Evolutionary conservation across 2,113 vertebrate species (phyloP), one percentile per base, ranked within the genome.

Genomic region (Stercorarius parasiticus): DNA sequence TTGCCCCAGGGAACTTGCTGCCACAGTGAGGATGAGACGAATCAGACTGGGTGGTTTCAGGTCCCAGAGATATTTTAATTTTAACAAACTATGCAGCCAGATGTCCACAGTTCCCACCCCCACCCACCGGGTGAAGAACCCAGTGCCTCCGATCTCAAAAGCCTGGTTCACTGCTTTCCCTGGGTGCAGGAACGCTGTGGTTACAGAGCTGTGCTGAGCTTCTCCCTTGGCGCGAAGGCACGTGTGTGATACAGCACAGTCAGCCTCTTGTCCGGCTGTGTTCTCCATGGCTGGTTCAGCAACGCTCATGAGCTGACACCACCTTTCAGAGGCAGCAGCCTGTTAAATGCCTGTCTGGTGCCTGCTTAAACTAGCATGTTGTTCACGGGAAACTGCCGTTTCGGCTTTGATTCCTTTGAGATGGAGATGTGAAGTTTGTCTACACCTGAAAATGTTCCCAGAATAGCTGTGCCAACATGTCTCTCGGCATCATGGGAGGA

Each of bases 221-320:
- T 47, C 26, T 56, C 42, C 61, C 61, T 65, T 0, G 2, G 42
- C 6, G 1, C 2, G 0, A 58, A 26, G 82, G 47, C 15, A 58
- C 1, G 0, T 2, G 8, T 32, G 23, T 45, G 61, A 15, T 11
- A 32, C 21, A 36, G 20, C 30, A 52, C 2, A 0, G n/a, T 50
- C 3, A 0, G 64, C 38, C 45, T 66, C 32, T 80, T 13, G 1
- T 8, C 13, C 3, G 53, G 38, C 52, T 53, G 4, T 0, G 0
- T 36, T 64, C 29, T 82, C 69, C 81, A 43, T 17, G 22, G 6
- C 55, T 67, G 42, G 45, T 53, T 78, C 34, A 53, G 42, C 20
- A 17, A 6, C 0, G 1, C 67, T 65, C 19, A 0, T 69, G 53
- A 64, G 4, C 58, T 58, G 72, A 13, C 42, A 45, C 30, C 30